Evolutionary conservation across 2,113 vertebrate genomes (phyloP).

Genomic region (Nannobrachium achirus): DNA sequence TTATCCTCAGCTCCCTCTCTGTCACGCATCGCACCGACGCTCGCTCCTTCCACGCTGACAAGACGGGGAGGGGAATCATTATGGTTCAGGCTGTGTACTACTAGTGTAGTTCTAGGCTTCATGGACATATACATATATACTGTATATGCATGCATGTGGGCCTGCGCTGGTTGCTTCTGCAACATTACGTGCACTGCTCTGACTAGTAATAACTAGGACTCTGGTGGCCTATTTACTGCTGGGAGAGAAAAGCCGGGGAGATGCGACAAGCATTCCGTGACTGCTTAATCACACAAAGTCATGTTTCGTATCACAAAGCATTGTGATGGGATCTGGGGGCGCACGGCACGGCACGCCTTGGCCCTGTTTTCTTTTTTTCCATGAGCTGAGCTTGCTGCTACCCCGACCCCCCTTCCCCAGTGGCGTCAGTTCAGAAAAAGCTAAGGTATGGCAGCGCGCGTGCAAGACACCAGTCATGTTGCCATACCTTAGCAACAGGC

Average conservation of each 20-base stretch:
- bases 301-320: constrained; percentile 4
- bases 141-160: too few species aligned
- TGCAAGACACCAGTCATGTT: too few species aligned
- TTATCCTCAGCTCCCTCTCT: constrained; percentile 36
- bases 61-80: constrained; percentile 29
- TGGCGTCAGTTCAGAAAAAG: too few species aligned
- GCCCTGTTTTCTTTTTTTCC: neutral
- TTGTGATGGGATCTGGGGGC: constrained; percentile 11
- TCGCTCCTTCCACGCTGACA: constrained; percentile 12
- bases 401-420: too few species aligned
- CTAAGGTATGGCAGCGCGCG: too few species aligned
- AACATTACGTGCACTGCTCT: neutral
- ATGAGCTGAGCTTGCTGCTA: neutral
- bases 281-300: constrained; percentile 30
- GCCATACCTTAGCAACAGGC: too few species aligned
- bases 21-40: constrained; percentile 13
- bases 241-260: neutral
- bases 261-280: neutral
- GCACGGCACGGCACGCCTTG: neutral
- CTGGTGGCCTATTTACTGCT: neutral
- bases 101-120: too few species aligned
- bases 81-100: constrained; percentile 15
- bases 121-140: too few species aligned
- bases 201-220: neutral
- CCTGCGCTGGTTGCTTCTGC: neutral